Conservation (phyloP, 1,140 invertebrate genomes). For the Trialeurodes vaporariorum region DNA sequence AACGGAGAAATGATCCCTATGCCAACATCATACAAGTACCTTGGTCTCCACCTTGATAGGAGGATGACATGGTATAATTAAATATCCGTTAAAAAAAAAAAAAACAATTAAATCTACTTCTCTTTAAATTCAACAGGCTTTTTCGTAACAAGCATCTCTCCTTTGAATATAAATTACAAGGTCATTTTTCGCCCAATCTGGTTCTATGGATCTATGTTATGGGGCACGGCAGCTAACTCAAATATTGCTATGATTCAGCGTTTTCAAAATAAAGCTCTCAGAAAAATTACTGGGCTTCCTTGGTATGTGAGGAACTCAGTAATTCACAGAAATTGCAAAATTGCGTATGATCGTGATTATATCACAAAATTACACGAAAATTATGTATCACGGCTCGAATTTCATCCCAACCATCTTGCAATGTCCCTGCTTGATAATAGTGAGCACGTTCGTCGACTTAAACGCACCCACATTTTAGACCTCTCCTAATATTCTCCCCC, state of each 20-base stretch:
- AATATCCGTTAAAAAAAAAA: slow-evolving; percentile 10
- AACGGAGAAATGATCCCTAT: background rate
- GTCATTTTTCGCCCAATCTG: no score
- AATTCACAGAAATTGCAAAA: no score
- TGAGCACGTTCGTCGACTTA: no score
- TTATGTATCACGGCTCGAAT: no score
- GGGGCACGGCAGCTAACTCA: background rate
- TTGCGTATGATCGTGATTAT: no score
- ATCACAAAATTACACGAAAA: no score
- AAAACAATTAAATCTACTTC: slow-evolving; percentile 10
- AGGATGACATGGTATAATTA: slow-evolving; percentile 9
- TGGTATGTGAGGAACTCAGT: background rate
- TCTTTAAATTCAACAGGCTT: slow-evolving; percentile 20
- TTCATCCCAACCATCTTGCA: no score
- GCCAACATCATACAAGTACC: slow-evolving; percentile 6
- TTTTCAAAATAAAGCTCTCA: background rate
- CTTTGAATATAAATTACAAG: no score
- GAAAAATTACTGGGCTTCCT: background rate
- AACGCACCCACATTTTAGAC: no score
- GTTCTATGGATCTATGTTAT: background rate
- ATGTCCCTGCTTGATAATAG: no score
- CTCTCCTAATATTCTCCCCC: no score
- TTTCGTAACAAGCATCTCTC: no score
- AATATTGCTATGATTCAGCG: background rate
- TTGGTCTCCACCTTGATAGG: slow-evolving; percentile 15